These are phyloP conservation scores for Sternotherus odoratus DNA, from an alignment of 2,797 vertebrate species.

Conservation along the genomic window DNA sequence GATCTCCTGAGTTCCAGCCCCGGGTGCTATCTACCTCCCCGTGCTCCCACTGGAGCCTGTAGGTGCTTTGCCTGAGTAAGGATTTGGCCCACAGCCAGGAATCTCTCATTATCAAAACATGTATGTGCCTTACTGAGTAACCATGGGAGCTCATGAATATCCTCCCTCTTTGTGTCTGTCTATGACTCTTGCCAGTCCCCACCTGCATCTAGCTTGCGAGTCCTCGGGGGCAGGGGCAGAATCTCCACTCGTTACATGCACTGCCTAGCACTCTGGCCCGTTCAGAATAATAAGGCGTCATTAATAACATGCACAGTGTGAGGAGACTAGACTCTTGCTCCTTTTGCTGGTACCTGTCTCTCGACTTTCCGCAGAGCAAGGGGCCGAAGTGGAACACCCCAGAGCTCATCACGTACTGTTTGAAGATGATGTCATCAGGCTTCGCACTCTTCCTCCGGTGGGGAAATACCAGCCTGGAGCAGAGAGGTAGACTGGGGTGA, in stretches of 20 bases:
- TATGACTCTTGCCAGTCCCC: background rate
- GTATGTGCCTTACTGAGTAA: background rate
- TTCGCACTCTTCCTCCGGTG: constrained; percentile 75
- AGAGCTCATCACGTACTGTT: constrained; percentile 82
- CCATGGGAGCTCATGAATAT: background rate
- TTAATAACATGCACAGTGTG: background rate
- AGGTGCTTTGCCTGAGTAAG: background rate
- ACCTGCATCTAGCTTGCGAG: accelerated
- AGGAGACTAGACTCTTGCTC: background rate
- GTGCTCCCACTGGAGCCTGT: background rate
- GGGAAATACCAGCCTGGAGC: constrained; percentile 87
- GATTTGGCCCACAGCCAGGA: background rate
- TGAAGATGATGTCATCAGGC: constrained; percentile 79
- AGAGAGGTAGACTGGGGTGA: background rate
- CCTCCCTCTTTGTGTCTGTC: background rate
- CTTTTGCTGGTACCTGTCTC: constrained; percentile 84
- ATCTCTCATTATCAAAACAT: background rate
- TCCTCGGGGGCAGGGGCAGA: background rate
- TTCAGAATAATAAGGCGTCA: background rate
- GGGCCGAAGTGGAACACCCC: constrained; percentile 92
- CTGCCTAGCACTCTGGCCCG: accelerated
- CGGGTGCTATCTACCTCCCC: background rate
- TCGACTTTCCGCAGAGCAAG: constrained; percentile 91
- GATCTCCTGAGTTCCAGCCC: background rate
- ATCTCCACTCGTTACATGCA: background rate